Evolutionary conservation across 2,888 invertebrate genomes (phyloP).

Genomic region (Trissonchulus latispiculum): DNA sequence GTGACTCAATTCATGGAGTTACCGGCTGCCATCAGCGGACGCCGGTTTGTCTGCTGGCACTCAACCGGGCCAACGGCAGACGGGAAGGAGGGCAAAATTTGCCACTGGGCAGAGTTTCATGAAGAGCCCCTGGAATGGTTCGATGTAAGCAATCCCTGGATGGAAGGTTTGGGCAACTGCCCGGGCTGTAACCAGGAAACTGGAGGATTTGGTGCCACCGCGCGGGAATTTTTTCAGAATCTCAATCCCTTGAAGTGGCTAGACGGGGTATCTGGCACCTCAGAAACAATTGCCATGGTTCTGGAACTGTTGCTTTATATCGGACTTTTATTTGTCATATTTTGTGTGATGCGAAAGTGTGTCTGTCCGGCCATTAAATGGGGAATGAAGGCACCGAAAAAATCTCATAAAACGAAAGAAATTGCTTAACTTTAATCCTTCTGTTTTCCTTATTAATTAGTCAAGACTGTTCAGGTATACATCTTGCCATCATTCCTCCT

Average conservation of each 20-base stretch:
- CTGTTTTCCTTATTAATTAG: too few relatives aligned
- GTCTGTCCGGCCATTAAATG: conserved; percentile 1
- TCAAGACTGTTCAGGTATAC: too few relatives aligned
- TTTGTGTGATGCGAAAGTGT: not conserved
- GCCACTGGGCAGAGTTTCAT: conserved; percentile 30
- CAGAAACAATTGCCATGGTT: conserved; percentile 30
- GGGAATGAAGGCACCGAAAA: conserved; percentile 20
- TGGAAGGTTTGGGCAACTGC: conserved; percentile 27
- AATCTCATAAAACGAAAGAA: too few relatives aligned
- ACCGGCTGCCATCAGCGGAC: conserved; percentile 28
- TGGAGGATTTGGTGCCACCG: too few relatives aligned
- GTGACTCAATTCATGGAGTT: not conserved
- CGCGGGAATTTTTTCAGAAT: conserved; percentile 29
- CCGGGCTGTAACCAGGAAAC: conserved; percentile 36
- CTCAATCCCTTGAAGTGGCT: conserved; percentile 33
- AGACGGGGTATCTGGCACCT: conserved; percentile 32
- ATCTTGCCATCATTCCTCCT: too few relatives aligned
- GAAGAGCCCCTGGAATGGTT: conserved; percentile 23
- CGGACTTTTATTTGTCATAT: conserved; percentile 23
- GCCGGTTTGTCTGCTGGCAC: conserved; percentile 35
- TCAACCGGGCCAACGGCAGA: too few relatives aligned
- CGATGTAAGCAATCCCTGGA: conserved; percentile 26
- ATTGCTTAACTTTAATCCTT: too few relatives aligned
- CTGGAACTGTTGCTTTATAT: conserved; percentile 30
- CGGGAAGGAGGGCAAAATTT: conserved; percentile 29